A percentile compares a stretch with the other conserved stretches of the same genome.
phyloP scores from a whole-genome alignment of 2,113 vertebrate species.

The Eubucco bourcierii region DNA sequence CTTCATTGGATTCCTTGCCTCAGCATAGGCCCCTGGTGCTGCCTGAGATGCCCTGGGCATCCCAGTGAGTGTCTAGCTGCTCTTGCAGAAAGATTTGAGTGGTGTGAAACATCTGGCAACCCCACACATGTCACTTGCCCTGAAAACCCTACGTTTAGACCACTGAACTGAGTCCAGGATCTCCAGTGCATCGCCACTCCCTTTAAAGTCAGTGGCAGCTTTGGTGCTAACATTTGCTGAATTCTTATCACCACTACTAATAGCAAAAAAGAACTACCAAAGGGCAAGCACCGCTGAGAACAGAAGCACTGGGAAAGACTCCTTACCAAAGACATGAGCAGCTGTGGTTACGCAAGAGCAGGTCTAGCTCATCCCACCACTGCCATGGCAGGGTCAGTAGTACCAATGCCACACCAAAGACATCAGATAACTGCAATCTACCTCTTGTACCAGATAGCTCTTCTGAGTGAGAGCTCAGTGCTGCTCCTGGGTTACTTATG shows the following conservation, averaged over 20 bases:
- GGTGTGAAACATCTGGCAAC: neutral
- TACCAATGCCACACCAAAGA: neutral
- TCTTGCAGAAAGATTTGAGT: neutral
- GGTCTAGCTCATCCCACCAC: neutral
- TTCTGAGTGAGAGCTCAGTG: neutral
- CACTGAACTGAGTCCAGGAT: neutral
- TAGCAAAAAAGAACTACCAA: neutral
- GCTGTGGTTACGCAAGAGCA: neutral
- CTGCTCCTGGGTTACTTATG: rapidly evolving
- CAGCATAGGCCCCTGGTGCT: neutral
- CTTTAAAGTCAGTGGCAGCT: neutral
- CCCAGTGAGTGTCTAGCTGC: neutral
- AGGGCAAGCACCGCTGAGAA: rapidly evolving
- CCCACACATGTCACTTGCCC: rapidly evolving
- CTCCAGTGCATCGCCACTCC: no score
- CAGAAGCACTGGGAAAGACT: neutral
- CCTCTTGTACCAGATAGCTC: neutral
- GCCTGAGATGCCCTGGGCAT: neutral
- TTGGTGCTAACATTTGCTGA: neutral
- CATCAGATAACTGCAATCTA: neutral
- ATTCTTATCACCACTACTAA: neutral
- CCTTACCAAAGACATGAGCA: neutral
- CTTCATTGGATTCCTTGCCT: neutral
- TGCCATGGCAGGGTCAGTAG: rapidly evolving
- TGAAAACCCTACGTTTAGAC: neutral